Conservation (phyloP, 53 echinoderm and acorn worm genomes). For the Mesocentrotus franciscanus region DNA sequence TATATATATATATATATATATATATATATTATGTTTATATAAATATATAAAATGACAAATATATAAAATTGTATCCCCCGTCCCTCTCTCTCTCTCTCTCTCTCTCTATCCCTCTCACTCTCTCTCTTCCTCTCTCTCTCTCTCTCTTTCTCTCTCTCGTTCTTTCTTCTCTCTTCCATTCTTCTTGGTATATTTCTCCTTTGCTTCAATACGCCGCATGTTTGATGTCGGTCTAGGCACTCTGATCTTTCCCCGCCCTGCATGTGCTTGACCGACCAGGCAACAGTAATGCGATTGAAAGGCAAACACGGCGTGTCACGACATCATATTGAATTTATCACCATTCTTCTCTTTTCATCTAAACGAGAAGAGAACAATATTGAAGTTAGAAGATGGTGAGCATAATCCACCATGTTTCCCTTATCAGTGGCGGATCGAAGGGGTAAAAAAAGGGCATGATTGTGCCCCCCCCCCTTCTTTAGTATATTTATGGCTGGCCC, state of each 20-base stretch:
- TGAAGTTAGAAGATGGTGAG: neutral
- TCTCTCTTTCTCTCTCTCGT: neutral
- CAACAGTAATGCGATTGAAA: slow-evolving; percentile 18
- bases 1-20: too few relatives aligned
- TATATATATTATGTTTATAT: too few relatives aligned
- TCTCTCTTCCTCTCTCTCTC: neutral
- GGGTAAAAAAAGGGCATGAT: too few relatives aligned
- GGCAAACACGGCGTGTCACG: slow-evolving; percentile 15
- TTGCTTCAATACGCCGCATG: neutral
- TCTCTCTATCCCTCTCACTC: neutral
- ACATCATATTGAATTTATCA: slow-evolving; percentile 33
- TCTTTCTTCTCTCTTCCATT: neutral
- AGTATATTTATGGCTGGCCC: too few relatives aligned
- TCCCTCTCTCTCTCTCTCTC: neutral
- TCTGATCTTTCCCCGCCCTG: neutral
- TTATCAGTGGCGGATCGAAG: too few relatives aligned
- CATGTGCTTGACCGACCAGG: slow-evolving; percentile 24
- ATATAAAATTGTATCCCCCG: too few relatives aligned
- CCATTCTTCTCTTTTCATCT: neutral
- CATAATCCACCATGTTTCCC: neutral
- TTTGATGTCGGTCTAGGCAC: neutral
- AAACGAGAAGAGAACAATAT: neutral
- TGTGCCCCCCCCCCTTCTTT: too few relatives aligned
- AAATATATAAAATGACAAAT: neutral
- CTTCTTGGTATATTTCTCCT: neutral